Percentiles rank a stretch among this genome's conserved stretches.
Conservation (phyloP, 2,888 invertebrate species). For the Dione juno region DNA sequence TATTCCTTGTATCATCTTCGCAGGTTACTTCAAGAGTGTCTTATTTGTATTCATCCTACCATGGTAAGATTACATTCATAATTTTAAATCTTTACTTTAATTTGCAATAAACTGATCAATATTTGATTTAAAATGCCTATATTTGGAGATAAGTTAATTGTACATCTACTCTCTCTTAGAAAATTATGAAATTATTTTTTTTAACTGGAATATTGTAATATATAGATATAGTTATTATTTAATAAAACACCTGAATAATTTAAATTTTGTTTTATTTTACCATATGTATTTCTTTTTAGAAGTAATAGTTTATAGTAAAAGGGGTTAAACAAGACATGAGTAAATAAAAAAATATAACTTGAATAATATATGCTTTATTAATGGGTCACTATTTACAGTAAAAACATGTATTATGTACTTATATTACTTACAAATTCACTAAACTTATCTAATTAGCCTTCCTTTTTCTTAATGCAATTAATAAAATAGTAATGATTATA, state of each 20-base stretch:
- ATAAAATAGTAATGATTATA: slow-evolving; percentile 44
- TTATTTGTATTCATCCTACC: neutral
- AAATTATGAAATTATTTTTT: neutral
- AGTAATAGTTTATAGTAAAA: neutral
- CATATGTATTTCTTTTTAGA: neutral
- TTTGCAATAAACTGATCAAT: too few relatives aligned
- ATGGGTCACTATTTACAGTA: slow-evolving; percentile 54
- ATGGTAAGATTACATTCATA: slow-evolving; percentile 1
- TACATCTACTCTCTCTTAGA: neutral
- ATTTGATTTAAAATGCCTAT: too few relatives aligned
- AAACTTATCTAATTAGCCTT: slow-evolving; percentile 63
- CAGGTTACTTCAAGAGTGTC: slow-evolving; percentile 1
- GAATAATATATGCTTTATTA: neutral
- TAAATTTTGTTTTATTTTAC: slow-evolving; percentile 8
- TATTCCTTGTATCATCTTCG: slow-evolving; percentile 10
- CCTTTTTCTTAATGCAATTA: slow-evolving; percentile 46
- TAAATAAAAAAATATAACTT: neutral
- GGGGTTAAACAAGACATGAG: neutral
- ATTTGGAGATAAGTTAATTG: neutral
- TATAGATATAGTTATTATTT: neutral
- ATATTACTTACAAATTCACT: slow-evolving; percentile 56
- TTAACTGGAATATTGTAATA: neutral
- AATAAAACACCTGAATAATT: neutral
- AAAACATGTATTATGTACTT: slow-evolving; percentile 53
- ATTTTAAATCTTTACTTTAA: too few relatives aligned